These are phyloP conservation scores for Podarcis lilfordi DNA, from an alignment of 2,797 vertebrate species.

Conservation along the genomic window DNA sequence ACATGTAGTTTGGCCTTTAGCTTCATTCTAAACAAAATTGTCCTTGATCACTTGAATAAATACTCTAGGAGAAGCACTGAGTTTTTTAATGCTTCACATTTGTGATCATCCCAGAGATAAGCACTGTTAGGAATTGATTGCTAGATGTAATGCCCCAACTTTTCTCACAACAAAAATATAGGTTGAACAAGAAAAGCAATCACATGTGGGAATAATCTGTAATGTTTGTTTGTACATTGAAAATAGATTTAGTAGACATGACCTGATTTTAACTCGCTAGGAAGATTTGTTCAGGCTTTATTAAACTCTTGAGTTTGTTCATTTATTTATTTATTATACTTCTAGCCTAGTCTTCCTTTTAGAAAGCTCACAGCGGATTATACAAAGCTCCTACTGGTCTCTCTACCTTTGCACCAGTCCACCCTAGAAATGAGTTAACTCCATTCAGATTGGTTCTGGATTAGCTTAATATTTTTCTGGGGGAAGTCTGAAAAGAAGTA, in stretches of 20 bases:
- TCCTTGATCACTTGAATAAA: constrained; percentile 14
- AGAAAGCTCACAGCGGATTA: background rate
- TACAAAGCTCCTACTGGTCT: background rate
- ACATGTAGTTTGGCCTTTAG: background rate
- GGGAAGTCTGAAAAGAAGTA: background rate
- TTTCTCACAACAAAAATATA: background rate
- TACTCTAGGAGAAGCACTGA: background rate
- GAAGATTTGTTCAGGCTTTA: background rate
- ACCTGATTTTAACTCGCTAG: constrained; percentile 4
- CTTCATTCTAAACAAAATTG: background rate
- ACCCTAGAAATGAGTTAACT: background rate
- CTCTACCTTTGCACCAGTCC: background rate
- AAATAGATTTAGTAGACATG: background rate
- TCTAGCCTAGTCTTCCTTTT: background rate
- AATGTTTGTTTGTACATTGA: background rate
- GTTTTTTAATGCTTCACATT: background rate
- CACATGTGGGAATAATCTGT: constrained; percentile 5
- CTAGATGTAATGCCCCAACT: background rate
- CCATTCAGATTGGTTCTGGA: background rate
- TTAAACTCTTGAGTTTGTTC: background rate
- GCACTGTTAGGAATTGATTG: constrained; percentile 17
- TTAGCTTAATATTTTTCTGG: background rate
- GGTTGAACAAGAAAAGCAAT: constrained; percentile 10
- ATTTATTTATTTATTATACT: constrained; percentile 1
- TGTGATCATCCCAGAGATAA: constrained; percentile 16